These are phyloP conservation scores for Acanthurus tractus DNA, from an alignment of 2,797 vertebrate genomes.

Conservation along the genomic window DNA sequence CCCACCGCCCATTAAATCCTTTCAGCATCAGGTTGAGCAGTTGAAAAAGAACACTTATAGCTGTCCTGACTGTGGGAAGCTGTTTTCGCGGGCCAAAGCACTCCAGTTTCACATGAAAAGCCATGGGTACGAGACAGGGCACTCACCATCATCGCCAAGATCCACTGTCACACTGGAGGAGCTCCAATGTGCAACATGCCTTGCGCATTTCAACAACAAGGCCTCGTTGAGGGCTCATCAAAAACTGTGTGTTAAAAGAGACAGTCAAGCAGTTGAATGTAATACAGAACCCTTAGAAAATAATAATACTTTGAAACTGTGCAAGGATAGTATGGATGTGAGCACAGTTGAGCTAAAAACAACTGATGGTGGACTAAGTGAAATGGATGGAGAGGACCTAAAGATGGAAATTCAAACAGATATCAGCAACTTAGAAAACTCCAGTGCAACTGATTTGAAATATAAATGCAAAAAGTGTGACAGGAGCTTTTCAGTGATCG, in stretches of 20 bases:
- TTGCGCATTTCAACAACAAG: slow-evolving; percentile 78
- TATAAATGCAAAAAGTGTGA: slow-evolving; percentile 84
- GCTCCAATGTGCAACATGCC: slow-evolving; percentile 79
- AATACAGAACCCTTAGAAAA: slow-evolving; percentile 24
- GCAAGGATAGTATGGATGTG: slow-evolving; percentile 2
- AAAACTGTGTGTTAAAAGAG: slow-evolving; percentile 77
- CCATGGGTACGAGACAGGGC: slow-evolving; percentile 84
- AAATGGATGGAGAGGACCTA: slow-evolving; percentile 3
- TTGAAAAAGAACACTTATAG: slow-evolving; percentile 86
- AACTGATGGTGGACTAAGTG: slow-evolving; percentile 8
- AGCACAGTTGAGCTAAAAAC: slow-evolving; percentile 7
- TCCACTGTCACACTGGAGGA: slow-evolving; percentile 55
- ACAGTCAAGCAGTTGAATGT: neutral
- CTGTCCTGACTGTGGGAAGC: slow-evolving; percentile 86
- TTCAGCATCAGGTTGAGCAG: slow-evolving; percentile 87
- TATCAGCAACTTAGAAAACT: slow-evolving; percentile 13
- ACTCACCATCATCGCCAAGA: slow-evolving; percentile 62
- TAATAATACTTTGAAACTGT: neutral
- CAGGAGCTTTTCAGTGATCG: slow-evolving; percentile 80
- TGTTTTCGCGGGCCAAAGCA: slow-evolving; percentile 86
- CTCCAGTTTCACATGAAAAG: slow-evolving; percentile 89
- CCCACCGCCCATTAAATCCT: slow-evolving; percentile 84
- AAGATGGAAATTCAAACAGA: slow-evolving; percentile 14
- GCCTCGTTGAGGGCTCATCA: slow-evolving; percentile 77
- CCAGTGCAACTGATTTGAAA: slow-evolving; percentile 60